Percentiles rank a stretch among this genome's conserved stretches.
Conservation (phyloP, 2,113 vertebrate species). For the Thalassoma bifasciatum region DNA sequence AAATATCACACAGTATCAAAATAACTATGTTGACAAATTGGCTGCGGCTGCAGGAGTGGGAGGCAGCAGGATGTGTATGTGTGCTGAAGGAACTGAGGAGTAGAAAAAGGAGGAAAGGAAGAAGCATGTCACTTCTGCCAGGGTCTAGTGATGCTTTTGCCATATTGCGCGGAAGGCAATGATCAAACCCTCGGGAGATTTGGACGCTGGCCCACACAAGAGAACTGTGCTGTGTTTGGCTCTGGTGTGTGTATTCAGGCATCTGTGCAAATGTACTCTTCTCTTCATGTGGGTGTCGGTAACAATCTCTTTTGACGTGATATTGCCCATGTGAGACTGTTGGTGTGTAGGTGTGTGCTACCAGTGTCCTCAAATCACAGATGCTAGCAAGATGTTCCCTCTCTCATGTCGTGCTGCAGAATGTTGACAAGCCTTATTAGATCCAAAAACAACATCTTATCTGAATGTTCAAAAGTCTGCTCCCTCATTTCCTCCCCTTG, state of each 20-base stretch:
- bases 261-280: slow-evolving; percentile 23
- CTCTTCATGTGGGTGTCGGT: slow-evolving; percentile 49
- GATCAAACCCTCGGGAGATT: slow-evolving; percentile 59
- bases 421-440: slow-evolving; percentile 27
- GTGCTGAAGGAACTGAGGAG: slow-evolving; percentile 51
- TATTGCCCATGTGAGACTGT: slow-evolving; percentile 60
- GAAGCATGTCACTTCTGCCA: slow-evolving; percentile 62
- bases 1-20: slow-evolving; percentile 58
- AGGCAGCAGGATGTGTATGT: slow-evolving; percentile 65
- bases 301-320: slow-evolving; percentile 40
- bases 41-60: slow-evolving; percentile 61
- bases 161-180: slow-evolving; percentile 70
- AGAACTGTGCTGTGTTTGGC: slow-evolving; percentile 41
- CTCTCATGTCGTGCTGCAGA: slow-evolving; percentile 30
- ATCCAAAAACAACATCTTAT: slow-evolving; percentile 63
- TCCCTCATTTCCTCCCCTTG: background rate
- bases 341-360: slow-evolving; percentile 61
- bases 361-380: slow-evolving; percentile 56
- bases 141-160: slow-evolving; percentile 71
- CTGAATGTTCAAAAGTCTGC: slow-evolving; percentile 12
- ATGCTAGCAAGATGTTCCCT: slow-evolving; percentile 46
- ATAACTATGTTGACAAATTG: slow-evolving; percentile 69
- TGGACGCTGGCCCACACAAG: slow-evolving; percentile 55
- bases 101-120: slow-evolving; percentile 57
- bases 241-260: slow-evolving; percentile 16